phyloP scores from a whole-genome alignment of 2,113 vertebrate species.

The Grallaria varia region DNA sequence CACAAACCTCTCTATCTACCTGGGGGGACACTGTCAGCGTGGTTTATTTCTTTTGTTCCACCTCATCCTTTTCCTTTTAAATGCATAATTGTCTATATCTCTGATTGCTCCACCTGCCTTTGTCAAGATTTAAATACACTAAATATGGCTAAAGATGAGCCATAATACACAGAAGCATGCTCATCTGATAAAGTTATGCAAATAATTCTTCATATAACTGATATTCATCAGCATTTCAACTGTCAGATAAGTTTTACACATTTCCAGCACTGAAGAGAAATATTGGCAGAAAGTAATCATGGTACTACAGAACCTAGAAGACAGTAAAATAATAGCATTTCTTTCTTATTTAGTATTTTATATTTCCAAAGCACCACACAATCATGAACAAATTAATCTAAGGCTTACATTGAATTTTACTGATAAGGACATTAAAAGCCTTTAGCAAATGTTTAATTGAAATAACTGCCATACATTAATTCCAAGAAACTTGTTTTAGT shows the following conservation, averaged over 20 bases:
- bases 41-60: too few species aligned
- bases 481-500: conserved; percentile 3
- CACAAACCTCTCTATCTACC: not conserved
- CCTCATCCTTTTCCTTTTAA: not conserved
- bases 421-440: conserved; percentile 40
- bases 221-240: not conserved
- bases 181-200: not conserved
- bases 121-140: not conserved
- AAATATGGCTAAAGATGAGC: not conserved
- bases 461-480: not conserved
- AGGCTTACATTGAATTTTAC: conserved; percentile 25
- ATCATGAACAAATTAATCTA: conserved; percentile 36
- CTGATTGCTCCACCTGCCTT: not conserved
- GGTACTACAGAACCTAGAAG: not conserved
- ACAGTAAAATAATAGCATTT: not conserved
- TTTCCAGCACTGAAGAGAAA: not conserved
- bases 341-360: conserved; percentile 14
- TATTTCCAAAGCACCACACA: conserved; percentile 10
- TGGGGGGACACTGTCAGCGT: not conserved
- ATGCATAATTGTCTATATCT: not conserved
- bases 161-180: not conserved
- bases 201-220: not conserved
- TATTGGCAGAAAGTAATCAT: not conserved
- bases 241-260: not conserved
- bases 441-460: conserved; percentile 39